Evolutionary conservation across 2,888 invertebrate genomes (phyloP).

Genomic region (Philaethria dido): DNA sequence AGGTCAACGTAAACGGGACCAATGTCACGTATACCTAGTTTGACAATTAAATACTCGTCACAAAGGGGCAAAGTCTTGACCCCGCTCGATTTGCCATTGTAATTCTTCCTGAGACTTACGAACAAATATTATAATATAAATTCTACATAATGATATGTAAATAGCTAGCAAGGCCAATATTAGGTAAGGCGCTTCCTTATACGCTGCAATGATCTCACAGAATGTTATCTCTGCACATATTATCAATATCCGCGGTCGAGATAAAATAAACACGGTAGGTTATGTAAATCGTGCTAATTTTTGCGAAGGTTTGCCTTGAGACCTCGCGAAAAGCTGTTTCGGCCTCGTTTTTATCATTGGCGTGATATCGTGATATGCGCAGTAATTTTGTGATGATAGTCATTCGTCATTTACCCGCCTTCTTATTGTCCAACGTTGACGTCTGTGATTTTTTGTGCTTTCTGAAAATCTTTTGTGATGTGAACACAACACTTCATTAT

Average conservation of each 20-base stretch:
- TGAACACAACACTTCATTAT: slow-evolving; percentile 40
- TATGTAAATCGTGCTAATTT: slow-evolving; percentile 79
- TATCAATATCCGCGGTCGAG: slow-evolving; percentile 44
- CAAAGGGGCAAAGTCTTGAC: slow-evolving; percentile 6
- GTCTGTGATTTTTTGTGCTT: slow-evolving; percentile 18
- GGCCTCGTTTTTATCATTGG: slow-evolving; percentile 77
- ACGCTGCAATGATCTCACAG: slow-evolving; percentile 60
- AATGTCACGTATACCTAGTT: slow-evolving; percentile 22
- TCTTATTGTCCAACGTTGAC: slow-evolving; percentile 47
- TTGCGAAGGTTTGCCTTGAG: slow-evolving; percentile 67
- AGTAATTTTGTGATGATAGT: slow-evolving; percentile 65
- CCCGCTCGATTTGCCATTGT: slow-evolving; percentile 21
- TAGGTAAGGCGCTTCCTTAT: slow-evolving; percentile 56
- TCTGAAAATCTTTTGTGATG: not conserved
- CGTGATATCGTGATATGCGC: slow-evolving; percentile 74
- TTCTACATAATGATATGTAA: slow-evolving; percentile 26
- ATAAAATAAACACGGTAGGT: slow-evolving; percentile 49
- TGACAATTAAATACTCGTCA: slow-evolving; percentile 11
- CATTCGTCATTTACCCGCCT: slow-evolving; percentile 56
- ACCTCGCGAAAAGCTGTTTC: slow-evolving; percentile 74
- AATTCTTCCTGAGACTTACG: slow-evolving; percentile 6
- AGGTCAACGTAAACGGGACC: slow-evolving; percentile 39
- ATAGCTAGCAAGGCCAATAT: slow-evolving; percentile 33
- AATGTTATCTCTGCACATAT: slow-evolving; percentile 52
- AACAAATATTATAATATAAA: slow-evolving; percentile 20